Base-by-base conservation (phyloP, 2,888 invertebrate species). In the Scelioninae gen. 2 region DNA sequence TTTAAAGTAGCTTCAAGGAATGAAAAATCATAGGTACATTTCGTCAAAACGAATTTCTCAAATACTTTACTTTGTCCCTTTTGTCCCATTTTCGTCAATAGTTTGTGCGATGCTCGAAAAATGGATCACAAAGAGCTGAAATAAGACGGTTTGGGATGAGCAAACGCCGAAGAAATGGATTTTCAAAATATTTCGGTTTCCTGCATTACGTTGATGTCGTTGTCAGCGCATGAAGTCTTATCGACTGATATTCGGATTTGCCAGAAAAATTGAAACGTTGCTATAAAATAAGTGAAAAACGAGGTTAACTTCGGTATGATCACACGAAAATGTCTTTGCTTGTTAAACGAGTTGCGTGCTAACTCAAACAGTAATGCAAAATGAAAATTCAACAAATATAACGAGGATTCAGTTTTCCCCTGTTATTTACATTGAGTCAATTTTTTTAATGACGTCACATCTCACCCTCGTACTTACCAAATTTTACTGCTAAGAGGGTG, bases 1-100 rank as follows among this genome's bases (percentile, higher is more conserved):
- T 76, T 76, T 73, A 73, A 77, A 75, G 75, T 75, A 70, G 70
- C 70, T 65, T 50, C 48, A 16, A 52, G 61, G 50, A 70, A 70
- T n/a, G 73, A 74, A 74, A 74, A 72, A 68, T 74, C 74, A 52
- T 67, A 63, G 72, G 69, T 67, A 53, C 65, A 60, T 69, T 57
- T 61, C 74, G 53, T 74, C 65, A 70, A 73, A 64, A 73, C 50
- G 71, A 68, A 67, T 70, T 70, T 67, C 57, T 70, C 67, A 25
- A 67, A 64, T 67, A 43, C 69, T 46, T 50, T 16, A 5, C 10
- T 25, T 41, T 25, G 16, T 18, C 15, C 41, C 0, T 18, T 22
- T 13, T 19, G 18, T 10, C 33, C 15, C 63, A 22, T 37, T 61
- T 22, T 41, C 43, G 25, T 33, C 65, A 48, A 58, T 64, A 19